phyloP scores from a whole-genome alignment of 2,888 invertebrate species.

The Escarpia spicata region DNA sequence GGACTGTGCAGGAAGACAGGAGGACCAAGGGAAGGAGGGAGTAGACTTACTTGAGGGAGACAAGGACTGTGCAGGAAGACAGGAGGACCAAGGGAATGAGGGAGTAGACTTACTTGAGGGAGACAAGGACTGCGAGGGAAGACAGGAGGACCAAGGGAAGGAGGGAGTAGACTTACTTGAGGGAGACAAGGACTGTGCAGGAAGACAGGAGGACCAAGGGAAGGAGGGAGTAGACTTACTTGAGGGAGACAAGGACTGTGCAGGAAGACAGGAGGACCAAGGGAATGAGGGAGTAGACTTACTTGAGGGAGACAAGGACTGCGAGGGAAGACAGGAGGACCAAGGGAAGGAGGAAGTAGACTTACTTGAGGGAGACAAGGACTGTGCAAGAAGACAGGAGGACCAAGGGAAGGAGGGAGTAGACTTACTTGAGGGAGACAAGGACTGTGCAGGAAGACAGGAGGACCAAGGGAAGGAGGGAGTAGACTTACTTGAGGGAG shows the following conservation, averaged over 20 bases:
- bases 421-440: no score
- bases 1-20: not conserved
- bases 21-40: not conserved
- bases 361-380: no score
- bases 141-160: not conserved
- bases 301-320: no score
- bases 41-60: not conserved
- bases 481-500: not conserved
- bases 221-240: constrained; percentile 85
- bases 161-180: constrained; percentile 73
- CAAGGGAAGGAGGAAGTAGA: no score
- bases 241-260: not conserved
- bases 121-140: not conserved
- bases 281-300: no score
- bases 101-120: not conserved
- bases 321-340: no score
- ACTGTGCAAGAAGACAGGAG: no score
- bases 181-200: constrained; percentile 72
- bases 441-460: not conserved
- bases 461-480: not conserved
- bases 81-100: not conserved
- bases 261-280: no score
- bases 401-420: no score
- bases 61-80: not conserved
- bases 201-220: constrained; percentile 90